phyloP scores from a whole-genome alignment of 2,888 invertebrate species.

The Drosophila birchii region DNA sequence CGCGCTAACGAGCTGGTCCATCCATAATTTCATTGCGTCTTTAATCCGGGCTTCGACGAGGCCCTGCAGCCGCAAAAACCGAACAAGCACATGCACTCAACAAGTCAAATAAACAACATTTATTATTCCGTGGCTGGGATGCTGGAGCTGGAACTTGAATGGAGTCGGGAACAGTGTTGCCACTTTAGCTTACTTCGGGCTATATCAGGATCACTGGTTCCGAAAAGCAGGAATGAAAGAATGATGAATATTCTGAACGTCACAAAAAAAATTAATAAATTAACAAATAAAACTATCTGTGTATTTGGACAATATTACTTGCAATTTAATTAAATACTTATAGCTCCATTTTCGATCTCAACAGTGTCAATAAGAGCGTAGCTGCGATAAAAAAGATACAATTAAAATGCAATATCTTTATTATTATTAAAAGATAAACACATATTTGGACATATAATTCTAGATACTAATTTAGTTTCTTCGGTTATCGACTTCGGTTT shows the following conservation, averaged over 20 bases:
- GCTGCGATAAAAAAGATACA: no score
- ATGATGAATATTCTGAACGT: not conserved
- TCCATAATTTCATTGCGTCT: conserved; percentile 21
- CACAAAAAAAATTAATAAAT: not conserved
- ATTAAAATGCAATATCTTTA: no score
- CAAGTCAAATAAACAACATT: conserved; percentile 70
- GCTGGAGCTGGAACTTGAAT: conserved; percentile 33
- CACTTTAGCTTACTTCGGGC: no score
- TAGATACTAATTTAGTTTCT: no score
- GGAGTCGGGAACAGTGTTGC: conserved; percentile 38
- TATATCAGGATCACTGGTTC: conserved; percentile 5
- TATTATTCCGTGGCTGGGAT: conserved; percentile 40
- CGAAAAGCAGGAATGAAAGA: not conserved
- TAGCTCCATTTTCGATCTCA: no score
- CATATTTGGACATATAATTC: no score
- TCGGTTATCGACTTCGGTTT: no score
- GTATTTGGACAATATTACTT: no score
- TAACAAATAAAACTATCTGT: not conserved
- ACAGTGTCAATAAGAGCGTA: no score
- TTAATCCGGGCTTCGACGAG: conserved; percentile 28
- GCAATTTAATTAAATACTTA: no score
- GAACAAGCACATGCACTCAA: conserved; percentile 58
- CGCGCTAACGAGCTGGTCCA: conserved; percentile 23
- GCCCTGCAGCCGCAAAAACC: conserved; percentile 29
- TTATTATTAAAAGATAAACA: no score